Conservation (phyloP, 2,888 invertebrate genomes). For the Agelastica alni region DNA sequence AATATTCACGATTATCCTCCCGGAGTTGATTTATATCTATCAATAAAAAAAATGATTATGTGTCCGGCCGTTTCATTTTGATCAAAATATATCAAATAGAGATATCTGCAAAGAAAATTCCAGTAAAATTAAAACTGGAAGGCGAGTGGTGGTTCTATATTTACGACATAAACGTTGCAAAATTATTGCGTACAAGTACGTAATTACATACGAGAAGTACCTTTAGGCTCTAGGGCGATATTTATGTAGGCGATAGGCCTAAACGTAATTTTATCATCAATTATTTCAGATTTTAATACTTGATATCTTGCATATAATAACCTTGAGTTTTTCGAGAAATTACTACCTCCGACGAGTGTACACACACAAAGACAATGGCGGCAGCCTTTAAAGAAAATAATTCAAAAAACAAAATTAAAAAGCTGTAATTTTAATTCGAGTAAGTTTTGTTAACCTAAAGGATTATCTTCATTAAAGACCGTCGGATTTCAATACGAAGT, state of each 20-base stretch:
- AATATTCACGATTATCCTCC: too few relatives aligned
- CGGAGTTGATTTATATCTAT: too few relatives aligned
- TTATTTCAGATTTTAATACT: conserved; percentile 42
- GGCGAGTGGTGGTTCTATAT: conserved; percentile 29
- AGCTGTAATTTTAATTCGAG: too few relatives aligned
- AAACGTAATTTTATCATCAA: conserved; percentile 43
- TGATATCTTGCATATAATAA: conserved; percentile 35
- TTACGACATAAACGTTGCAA: conserved; percentile 34
- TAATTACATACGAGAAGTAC: conserved; percentile 35
- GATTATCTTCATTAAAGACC: too few relatives aligned
- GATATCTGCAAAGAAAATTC: conserved; percentile 17
- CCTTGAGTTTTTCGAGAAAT: conserved; percentile 31
- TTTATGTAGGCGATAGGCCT: conserved; percentile 42
- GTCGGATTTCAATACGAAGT: too few relatives aligned
- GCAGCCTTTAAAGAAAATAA: conserved; percentile 11
- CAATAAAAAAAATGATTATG: too few relatives aligned
- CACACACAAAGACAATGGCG: conserved; percentile 25
- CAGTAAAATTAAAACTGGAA: conserved; percentile 30
- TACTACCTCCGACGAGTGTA: conserved; percentile 20
- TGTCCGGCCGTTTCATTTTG: neutral
- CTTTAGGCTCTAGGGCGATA: conserved; percentile 37
- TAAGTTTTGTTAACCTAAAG: too few relatives aligned
- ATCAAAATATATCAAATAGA: neutral
- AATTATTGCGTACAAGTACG: conserved; percentile 36
- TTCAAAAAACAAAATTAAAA: too few relatives aligned